Percentiles rank a stretch among this genome's conserved stretches.
These are phyloP conservation scores for Nannoperca obscura DNA, from an alignment of 2,797 vertebrate genomes.

Conservation along the genomic window DNA sequence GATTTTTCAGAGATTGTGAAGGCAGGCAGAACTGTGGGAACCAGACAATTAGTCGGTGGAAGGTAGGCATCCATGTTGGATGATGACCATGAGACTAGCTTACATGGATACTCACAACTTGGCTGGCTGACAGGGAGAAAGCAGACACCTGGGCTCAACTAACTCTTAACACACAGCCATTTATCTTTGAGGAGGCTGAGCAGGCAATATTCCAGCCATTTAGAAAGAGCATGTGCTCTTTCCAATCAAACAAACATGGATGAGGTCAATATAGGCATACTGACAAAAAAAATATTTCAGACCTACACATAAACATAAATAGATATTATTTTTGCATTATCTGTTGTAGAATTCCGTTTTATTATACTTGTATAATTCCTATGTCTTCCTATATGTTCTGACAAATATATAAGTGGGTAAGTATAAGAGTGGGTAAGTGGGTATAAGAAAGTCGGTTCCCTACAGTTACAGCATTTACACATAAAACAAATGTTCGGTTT, in stretches of 20 bases:
- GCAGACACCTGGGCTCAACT: conserved; percentile 75
- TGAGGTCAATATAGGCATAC: conserved; percentile 37
- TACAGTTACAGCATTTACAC: not conserved
- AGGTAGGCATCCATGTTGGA: conserved; percentile 78
- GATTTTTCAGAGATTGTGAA: conserved; percentile 79
- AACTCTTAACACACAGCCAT: conserved; percentile 71
- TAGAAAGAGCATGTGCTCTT: conserved; percentile 57
- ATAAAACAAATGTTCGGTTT: not conserved
- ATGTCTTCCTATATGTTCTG: not conserved
- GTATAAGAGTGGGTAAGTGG: too few species aligned
- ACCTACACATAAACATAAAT: not conserved
- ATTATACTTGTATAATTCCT: not conserved
- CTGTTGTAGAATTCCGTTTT: not conserved
- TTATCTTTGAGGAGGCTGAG: conserved; percentile 73
- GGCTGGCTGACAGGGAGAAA: conserved; percentile 72
- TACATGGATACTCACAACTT: conserved; percentile 77
- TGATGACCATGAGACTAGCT: conserved; percentile 79
- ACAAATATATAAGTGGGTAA: not conserved
- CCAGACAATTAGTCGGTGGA: conserved; percentile 81
- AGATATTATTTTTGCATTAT: not conserved
- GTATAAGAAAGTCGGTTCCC: too few species aligned
- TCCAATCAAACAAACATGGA: conserved; percentile 47
- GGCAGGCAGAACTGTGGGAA: conserved; percentile 84
- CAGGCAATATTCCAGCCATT: conserved; percentile 70
- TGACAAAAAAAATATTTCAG: conserved; percentile 16